A percentile compares a stretch with the other conserved stretches of the same genome.
These are phyloP conservation scores for Phenganax subtilis DNA, from an alignment of 92 coral and sea anemone species.

Conservation along the genomic window DNA sequence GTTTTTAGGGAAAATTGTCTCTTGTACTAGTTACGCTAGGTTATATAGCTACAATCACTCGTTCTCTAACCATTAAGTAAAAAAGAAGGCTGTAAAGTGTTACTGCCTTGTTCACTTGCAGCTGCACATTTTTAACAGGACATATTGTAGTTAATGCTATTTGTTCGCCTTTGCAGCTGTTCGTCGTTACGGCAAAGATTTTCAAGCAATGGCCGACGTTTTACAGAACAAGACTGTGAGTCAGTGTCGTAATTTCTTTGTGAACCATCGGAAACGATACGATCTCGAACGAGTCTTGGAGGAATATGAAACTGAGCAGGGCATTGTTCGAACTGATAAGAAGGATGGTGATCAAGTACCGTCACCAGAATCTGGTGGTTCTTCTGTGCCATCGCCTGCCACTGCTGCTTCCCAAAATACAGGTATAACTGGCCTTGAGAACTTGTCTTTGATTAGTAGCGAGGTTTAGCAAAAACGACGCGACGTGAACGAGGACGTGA, in stretches of 20 bases:
- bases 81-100: no score
- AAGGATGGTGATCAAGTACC: constrained; percentile 76
- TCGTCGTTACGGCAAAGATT: constrained; percentile 94
- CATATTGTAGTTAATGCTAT: not conserved
- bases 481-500: no score
- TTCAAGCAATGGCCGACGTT: constrained; percentile 99
- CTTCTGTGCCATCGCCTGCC: constrained; percentile 54
- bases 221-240: constrained; percentile 91
- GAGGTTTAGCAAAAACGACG: no score
- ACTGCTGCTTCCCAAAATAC: not conserved
- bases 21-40: no score
- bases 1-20: no score
- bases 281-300: constrained; percentile 85
- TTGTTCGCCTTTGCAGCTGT: constrained; percentile 64
- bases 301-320: constrained; percentile 96
- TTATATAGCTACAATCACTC: no score
- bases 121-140: not conserved
- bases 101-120: no score
- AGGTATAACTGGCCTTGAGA: no score
- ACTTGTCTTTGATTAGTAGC: no score
- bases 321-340: constrained; percentile 89
- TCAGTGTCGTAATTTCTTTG: constrained; percentile 97
- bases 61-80: no score
- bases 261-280: constrained; percentile 89
- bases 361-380: constrained; percentile 74